Base-by-base conservation (phyloP, 2,113 vertebrate genomes). In the Ranitomeya imitator region DNA sequence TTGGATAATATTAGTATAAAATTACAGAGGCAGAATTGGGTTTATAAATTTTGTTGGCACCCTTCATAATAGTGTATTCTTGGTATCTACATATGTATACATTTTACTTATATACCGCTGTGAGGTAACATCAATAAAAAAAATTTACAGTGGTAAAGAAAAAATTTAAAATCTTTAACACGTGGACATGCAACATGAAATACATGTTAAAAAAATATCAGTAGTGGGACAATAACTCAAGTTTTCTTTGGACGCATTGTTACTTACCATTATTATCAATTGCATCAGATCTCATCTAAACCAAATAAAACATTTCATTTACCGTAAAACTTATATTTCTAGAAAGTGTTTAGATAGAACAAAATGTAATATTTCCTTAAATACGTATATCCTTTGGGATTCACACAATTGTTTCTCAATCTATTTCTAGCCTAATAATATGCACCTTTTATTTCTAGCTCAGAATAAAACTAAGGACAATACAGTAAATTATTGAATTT, bases 371-470 rank as follows among this genome's bases (percentile, higher is more conserved):
- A 81, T 96, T 94, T 91, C 93, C 90, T 83, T 96, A 94, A 91
- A 93, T 90, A 92, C 15, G 91, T 21, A 31, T 83, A 81, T 93
- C 93, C 92, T 91, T 93, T 94, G 94, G 94, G 93, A 93, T 92
- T 94, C 80, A 0, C 91, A 92, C 95, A 90, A 96, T n/a, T 95
- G 93, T 96, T 96, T 94, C 94, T 92, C 94, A 94, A 94, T 96
- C 92, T 94, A 93, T 95, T 95, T 94, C 95, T 45, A 92, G 93
- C 94, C 95, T 95, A 95, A 95, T 4, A 96, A 95, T 95, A 96
- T 95, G 95, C 93, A 95, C 92, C 93, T 95, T 97, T 94, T 94
- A 95, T 95, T 97, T 95, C 95, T 96, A 96, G 95, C 96, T 94
- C 95, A 93, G 94, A 96, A 93, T 45, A 26, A 83, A 92, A 89